Percentiles rank a stretch among this genome's conserved stretches.
phyloP scores from a whole-genome alignment of 2,113 vertebrate species.

The Elachura formosa region DNA sequence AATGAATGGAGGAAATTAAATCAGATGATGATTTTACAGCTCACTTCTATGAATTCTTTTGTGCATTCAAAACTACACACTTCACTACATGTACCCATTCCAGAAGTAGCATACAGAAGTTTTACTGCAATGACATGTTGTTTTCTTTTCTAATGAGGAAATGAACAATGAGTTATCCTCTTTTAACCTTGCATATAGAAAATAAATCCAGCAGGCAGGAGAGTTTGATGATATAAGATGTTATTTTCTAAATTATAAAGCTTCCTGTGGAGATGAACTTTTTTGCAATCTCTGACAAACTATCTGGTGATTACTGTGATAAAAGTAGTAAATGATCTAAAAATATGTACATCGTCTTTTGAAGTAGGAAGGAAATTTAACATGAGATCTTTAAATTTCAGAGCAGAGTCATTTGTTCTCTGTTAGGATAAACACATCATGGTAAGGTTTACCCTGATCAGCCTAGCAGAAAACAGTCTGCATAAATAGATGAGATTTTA shows the following conservation, averaged over 20 bases:
- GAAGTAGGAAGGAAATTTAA: neutral
- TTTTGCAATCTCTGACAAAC: neutral
- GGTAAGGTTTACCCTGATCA: neutral
- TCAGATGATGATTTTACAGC: neutral
- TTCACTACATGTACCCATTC: neutral
- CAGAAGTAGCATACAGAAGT: neutral
- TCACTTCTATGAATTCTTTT: neutral
- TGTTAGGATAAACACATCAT: neutral
- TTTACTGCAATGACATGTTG: neutral
- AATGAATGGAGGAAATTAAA: neutral
- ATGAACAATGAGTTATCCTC: neutral
- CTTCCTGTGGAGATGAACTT: neutral
- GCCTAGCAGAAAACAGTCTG: neutral
- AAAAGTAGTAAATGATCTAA: constrained; percentile 17
- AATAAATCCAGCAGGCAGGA: neutral
- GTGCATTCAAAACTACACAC: neutral
- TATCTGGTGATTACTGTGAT: neutral
- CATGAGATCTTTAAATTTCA: neutral
- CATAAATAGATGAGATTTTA: constrained; percentile 22
- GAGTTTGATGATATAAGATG: neutral
- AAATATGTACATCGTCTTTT: neutral
- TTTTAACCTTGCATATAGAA: neutral
- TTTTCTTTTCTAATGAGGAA: neutral
- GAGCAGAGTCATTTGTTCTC: neutral
- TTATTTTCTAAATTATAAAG: constrained; percentile 31